Base-by-base conservation (phyloP, 1,140 invertebrate genomes). In the Tetramorium parvispinum region DNA sequence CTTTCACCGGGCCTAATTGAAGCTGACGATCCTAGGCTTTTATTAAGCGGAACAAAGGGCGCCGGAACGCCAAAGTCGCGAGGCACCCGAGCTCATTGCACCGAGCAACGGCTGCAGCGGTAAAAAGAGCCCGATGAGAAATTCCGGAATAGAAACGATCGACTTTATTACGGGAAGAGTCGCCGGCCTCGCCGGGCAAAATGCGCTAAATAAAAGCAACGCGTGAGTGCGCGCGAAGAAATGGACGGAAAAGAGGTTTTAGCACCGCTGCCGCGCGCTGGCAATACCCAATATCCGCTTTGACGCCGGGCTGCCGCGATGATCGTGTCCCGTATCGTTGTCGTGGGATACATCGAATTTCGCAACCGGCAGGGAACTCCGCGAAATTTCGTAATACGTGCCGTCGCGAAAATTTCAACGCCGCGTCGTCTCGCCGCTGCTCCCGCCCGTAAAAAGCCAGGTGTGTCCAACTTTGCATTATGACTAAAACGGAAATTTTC, bases 81-180 rank as follows among this genome's bases (percentile, higher is more conserved):
- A 68, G 82, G 59, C 51, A 51, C 40, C 40, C 18, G 76, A 90
- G 89, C 88, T 89, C 89, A 85, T 90, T 87, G 79, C 88, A 27
- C 32, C 7, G 59, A 57, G 16, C 65, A 10, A 73, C 53, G 27
- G 77, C 32, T 46, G 71, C 51, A 65, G 21, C 66, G 86, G 46
- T 24, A 59, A 55, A 55, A 55, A 55, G 32, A 32, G 55, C 87
- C 53, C 75, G 89, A 90, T 90, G 85, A 87, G 88, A 89, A 90
- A 90, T 90, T 89, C 79, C 83, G 87, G 83, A 63, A 88, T 89
- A 55, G 63, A 73, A 89, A 89, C 83, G 76, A 88, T 89, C 88
- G 87, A 82, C 87, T 63, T 51, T 49, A 53, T 55, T 76, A 18
- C 43, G 75, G 75, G 59, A 49, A 75, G 65, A 88, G 55, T 70